Base-by-base conservation (phyloP, 2,888 invertebrate genomes). In the Volucella inanis region DNA sequence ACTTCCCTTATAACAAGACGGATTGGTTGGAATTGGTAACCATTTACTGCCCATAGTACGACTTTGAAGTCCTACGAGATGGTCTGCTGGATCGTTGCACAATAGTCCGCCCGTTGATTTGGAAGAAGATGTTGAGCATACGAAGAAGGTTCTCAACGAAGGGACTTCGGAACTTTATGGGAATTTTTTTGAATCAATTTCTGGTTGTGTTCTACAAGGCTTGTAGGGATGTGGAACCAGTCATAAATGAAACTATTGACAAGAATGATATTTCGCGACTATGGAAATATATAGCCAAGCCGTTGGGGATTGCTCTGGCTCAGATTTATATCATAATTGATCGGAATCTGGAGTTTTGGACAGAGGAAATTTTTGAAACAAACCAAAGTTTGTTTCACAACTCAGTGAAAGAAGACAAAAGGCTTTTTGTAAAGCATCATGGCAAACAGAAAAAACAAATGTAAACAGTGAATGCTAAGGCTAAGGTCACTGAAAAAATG, bases 361-460 rank as follows among this genome's bases (percentile, higher is more conserved):
- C 75, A 8, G 70, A 79, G 1, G 74, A 65, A 9, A 62, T 50
- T 3, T 74, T 65, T 22, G 75, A 71, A 39, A 45, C 31, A 9
- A 71, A 90, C 64, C 90, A 90, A 52, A 90, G 89, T 22, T 92
- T 94, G 11, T n/a, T n/a, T n/a, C 97, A 98, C 91, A 98, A 98
- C 91, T 97, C 98, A 1, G 94, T 96, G 0, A 97, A 96, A 88
- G 95, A 96, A 88, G 98, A 98, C 90, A 97, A 96, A 89, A 93
- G 96, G 59, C 93, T 98, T 55, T 98, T 98, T 90, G 94, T 97
- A 91, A 98, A 98, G 92, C 92, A 95, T 88, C 95, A 95, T 88
- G 95, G 94, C 0, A 96, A 95, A 89, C 95, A 94, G 88, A 94
- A 93, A n/a, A 96, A 95, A 88, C 93, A 94, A 52, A 88, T 94